phyloP scores from a whole-genome alignment of 2,888 invertebrate genomes.

The Phrixothrix hirtus region DNA sequence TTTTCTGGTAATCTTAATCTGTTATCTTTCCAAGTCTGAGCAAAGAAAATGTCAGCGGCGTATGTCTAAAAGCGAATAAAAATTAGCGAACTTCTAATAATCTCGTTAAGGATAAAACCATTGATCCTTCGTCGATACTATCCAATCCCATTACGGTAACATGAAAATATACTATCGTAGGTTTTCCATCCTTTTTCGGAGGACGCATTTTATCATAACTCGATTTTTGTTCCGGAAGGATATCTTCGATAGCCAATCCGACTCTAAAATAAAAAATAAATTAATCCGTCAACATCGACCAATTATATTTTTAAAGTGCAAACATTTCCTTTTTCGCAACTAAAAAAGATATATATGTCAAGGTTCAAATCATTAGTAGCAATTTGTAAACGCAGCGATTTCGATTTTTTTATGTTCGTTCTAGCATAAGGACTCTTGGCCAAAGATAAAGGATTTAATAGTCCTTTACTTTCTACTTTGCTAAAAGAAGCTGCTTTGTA shows the following conservation, averaged over 20 bases:
- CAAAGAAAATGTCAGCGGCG: conserved; percentile 90
- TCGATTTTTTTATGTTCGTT: conserved; percentile 17
- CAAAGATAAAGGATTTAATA: conserved; percentile 26
- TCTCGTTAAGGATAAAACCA: conserved; percentile 63
- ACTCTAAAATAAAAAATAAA: conserved; percentile 55
- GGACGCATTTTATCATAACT: conserved; percentile 93
- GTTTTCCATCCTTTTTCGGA: conserved; percentile 85
- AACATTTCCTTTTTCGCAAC: too few relatives aligned
- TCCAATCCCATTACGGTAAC: conserved; percentile 94
- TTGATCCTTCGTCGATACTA: conserved; percentile 93
- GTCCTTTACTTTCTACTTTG: conserved; percentile 6
- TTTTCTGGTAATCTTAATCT: conserved; percentile 84
- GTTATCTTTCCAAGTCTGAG: conserved; percentile 92
- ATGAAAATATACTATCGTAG: conserved; percentile 87
- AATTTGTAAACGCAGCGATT: conserved; percentile 15
- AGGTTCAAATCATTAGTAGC: conserved; percentile 23
- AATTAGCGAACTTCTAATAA: not conserved
- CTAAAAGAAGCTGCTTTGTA: conserved; percentile 2
- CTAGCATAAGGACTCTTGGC: conserved; percentile 14
- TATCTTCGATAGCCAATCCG: conserved; percentile 80
- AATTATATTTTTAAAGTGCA: too few relatives aligned
- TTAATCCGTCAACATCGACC: not conserved
- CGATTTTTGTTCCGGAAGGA: conserved; percentile 83
- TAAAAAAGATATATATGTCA: conserved; percentile 10
- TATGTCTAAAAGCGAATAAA: conserved; percentile 74